Conservation (phyloP, 2,113 vertebrate species). For the Sprattus sprattus region DNA sequence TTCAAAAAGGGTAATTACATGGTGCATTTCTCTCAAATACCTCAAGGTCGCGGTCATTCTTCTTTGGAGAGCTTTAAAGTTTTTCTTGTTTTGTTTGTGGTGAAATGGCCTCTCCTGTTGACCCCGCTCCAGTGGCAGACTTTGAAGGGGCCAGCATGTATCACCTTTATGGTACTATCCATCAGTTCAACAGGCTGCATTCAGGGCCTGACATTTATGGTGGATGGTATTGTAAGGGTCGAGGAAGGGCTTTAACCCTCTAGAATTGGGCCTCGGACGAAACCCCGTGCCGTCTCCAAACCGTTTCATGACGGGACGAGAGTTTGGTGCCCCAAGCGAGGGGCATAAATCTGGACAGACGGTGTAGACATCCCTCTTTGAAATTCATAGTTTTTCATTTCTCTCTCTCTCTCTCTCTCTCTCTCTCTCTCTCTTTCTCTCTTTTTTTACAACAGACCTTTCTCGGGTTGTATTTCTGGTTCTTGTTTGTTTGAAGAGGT, state of each 20-base stretch:
- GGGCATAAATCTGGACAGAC: constrained; percentile 16
- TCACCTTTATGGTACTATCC: constrained; percentile 41
- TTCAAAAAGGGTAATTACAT: background rate
- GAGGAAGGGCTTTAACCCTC: constrained; percentile 28
- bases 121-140: background rate
- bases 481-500: constrained; percentile 11
- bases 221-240: constrained; percentile 23
- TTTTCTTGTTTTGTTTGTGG: background rate
- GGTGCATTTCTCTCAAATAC: background rate
- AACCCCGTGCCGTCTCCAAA: background rate
- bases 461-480: background rate
- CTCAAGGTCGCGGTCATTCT: background rate
- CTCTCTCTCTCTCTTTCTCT: background rate
- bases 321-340: background rate
- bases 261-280: background rate
- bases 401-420: background rate
- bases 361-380: background rate
- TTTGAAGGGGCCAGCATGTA: constrained; percentile 19
- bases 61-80: background rate
- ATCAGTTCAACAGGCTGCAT: constrained; percentile 23
- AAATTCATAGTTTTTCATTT: constrained; percentile 21
- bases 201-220: constrained; percentile 36
- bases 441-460: background rate
- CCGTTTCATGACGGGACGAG: constrained; percentile 8
- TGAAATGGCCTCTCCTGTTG: background rate